Evolutionary conservation across 2,797 vertebrate species (phyloP), one percentile per base, ranked within the genome.

Genomic region (Sebastiscus albofasciatus): DNA sequence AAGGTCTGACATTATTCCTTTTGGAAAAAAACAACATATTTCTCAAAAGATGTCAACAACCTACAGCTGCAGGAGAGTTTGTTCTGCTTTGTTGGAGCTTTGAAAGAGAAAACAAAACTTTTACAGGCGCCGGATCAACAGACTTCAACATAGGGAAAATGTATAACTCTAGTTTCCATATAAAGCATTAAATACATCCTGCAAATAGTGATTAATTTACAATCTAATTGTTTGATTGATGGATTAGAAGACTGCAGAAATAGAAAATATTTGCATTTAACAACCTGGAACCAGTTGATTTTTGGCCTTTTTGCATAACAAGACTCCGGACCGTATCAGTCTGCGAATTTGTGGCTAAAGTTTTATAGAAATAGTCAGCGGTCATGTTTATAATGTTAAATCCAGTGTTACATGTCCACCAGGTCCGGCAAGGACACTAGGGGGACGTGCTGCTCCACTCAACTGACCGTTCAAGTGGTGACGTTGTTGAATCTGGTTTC

Each of bases 1-100:
- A 72, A 29, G 24, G 54, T 81, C 72, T 60, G 79, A 85, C 64
- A 77, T 83, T 72, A 77, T 86, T n/a, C 12, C 11, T 54, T 54
- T 39, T 42, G 18, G 39, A 24, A 4, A 54, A 54, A 24, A 68
- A 80, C 2, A 80, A 36, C 18, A 72, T 5, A 79, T 68, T 80
- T 77, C 59, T 71, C 6, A 62, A 71, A 68, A 71, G n/a, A 74
- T 77, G 80, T 74, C 81, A 84, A 70, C 72, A 60, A 52, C 18
- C 72, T 55, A 24, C 79, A 77, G 54, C 72, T 77, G 64, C 65
- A 76, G 68, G 27, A 55, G 42, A 73, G 71, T 60, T 56, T 69
- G 8, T 54, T 59, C 20, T 52, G 49, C 49, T 58, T 58, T 58
- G 55, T 27, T 67, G 27, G 12, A 72, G 70, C 33, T 77, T 42